Percentiles rank a stretch among this genome's conserved stretches.
phyloP scores from a whole-genome alignment of 2,888 invertebrate genomes.

The Ceramica pisi region DNA sequence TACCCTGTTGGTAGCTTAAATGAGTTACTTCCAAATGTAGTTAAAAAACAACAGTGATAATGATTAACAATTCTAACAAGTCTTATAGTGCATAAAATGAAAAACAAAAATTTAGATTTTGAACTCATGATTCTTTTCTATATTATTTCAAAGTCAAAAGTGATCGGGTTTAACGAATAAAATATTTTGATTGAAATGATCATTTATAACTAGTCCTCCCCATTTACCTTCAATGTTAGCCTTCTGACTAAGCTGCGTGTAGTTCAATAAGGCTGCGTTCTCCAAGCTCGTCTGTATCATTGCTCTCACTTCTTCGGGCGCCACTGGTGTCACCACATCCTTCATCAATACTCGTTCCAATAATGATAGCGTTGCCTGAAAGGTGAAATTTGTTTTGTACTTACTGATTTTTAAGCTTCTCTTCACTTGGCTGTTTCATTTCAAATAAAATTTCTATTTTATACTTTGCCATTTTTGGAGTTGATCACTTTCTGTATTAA shows the following conservation, averaged over 20 bases:
- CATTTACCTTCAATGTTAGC: constrained; percentile 98
- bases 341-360: constrained; percentile 99
- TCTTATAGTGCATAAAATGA: too few species aligned
- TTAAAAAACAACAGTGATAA: background rate
- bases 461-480: too few species aligned
- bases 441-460: too few species aligned
- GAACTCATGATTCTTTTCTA: too few species aligned
- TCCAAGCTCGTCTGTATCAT: constrained; percentile 99
- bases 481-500: too few species aligned
- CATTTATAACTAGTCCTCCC: background rate
- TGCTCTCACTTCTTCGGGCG: constrained; percentile 97
- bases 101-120: too few species aligned
- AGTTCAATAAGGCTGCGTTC: constrained; percentile 99
- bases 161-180: too few species aligned
- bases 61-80: too few species aligned
- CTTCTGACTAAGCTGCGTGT: constrained; percentile 98
- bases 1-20: background rate
- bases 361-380: constrained; percentile 96
- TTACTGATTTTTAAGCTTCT: background rate
- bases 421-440: background rate
- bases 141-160: too few species aligned
- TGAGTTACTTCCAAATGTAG: background rate
- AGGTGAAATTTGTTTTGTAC: constrained; percentile 26
- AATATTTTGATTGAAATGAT: background rate
- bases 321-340: constrained; percentile 99